A percentile compares a stretch with the other conserved stretches of the same genome.
Conservation (phyloP, 2,797 vertebrate species). For the Microctenopoma stevenorrisi region DNA sequence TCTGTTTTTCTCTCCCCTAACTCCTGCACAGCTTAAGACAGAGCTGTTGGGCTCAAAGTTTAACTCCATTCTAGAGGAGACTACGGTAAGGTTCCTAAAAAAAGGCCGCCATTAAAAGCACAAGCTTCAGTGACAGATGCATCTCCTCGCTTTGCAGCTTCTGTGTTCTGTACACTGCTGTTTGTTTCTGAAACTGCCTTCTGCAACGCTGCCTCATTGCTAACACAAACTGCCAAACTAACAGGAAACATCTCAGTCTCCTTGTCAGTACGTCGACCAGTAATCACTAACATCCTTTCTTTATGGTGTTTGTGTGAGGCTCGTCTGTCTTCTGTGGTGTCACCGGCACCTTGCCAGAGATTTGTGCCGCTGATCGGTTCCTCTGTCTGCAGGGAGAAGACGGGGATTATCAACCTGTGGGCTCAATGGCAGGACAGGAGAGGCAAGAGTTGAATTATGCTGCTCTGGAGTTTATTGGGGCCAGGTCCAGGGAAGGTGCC, state of each 20-base stretch:
- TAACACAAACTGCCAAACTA: constrained; percentile 67
- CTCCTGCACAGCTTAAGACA: constrained; percentile 89
- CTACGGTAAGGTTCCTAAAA: constrained; percentile 85
- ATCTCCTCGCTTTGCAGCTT: constrained; percentile 75
- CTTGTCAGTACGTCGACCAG: constrained; percentile 59
- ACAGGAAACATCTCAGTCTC: constrained; percentile 70
- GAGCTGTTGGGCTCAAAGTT: constrained; percentile 91
- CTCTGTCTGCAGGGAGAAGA: constrained; percentile 84
- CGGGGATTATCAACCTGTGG: constrained; percentile 85
- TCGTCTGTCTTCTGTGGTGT: constrained; percentile 17
- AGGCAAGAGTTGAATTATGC: constrained; percentile 87
- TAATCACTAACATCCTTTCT: constrained; percentile 66
- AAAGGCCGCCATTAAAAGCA: constrained; percentile 65
- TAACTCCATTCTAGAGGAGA: constrained; percentile 91
- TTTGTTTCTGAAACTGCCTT: constrained; percentile 59
- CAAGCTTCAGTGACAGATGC: constrained; percentile 68
- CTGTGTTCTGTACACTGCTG: constrained; percentile 59
- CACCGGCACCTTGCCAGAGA: constrained; percentile 20
- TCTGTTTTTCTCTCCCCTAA: constrained; percentile 87
- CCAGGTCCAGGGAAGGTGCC: constrained; percentile 79
- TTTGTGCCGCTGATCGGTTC: constrained; percentile 47
- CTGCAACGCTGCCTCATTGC: constrained; percentile 69
- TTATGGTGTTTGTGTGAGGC: constrained; percentile 31
- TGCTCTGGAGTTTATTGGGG: constrained; percentile 82
- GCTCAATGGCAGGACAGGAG: constrained; percentile 83